These are phyloP conservation scores for Astropecten irregularis DNA, from an alignment of 53 echinoderm and acorn worm species.

Conservation along the genomic window DNA sequence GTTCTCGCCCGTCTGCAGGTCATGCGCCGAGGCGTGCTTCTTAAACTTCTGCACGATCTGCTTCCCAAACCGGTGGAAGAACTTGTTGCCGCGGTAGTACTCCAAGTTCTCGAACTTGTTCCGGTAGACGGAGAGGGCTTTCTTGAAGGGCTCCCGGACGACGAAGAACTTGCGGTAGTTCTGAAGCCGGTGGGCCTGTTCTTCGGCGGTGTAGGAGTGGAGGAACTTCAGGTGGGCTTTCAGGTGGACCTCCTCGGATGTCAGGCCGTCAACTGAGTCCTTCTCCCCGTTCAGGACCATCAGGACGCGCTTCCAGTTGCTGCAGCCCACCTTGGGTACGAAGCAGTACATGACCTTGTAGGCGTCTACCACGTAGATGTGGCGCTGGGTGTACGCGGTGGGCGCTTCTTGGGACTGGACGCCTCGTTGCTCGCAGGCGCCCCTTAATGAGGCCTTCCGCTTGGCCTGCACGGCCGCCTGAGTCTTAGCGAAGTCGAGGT, in stretches of 20 bases:
- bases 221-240: conserved; percentile 56
- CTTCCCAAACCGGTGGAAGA: conserved; percentile 73
- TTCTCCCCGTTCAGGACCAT: conserved; percentile 80
- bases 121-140: conserved; percentile 67
- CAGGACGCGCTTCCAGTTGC: conserved; percentile 92
- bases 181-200: conserved; percentile 53
- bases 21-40: conserved; percentile 42
- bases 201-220: conserved; percentile 13
- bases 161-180: conserved; percentile 72
- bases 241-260: conserved; percentile 72
- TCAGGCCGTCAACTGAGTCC: conserved; percentile 61
- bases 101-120: conserved; percentile 67
- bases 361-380: conserved; percentile 72
- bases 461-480: conserved; percentile 18
- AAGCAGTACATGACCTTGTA: conserved; percentile 83
- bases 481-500: conserved; percentile 39
- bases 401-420: neutral
- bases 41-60: conserved; percentile 67
- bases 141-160: conserved; percentile 71
- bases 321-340: conserved; percentile 86
- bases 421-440: conserved; percentile 17
- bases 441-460: neutral
- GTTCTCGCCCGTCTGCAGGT: conserved; percentile 69
- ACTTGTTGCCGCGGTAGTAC: conserved; percentile 60
- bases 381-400: conserved; percentile 58